These are phyloP conservation scores for Lemur catta DNA, from an alignment of 2,797 vertebrate genomes.

Conservation along the genomic window DNA sequence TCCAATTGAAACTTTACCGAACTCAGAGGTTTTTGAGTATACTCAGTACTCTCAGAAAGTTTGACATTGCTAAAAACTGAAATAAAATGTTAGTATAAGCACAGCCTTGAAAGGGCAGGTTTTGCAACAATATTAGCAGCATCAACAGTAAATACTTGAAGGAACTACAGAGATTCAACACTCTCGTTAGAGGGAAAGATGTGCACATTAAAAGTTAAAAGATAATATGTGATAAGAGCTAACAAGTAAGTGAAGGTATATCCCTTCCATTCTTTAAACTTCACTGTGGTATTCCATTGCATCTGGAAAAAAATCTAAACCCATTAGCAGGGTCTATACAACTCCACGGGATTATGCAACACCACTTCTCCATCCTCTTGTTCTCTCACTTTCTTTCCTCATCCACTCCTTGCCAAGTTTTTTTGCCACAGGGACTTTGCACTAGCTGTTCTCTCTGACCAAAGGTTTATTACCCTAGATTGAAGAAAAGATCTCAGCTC, in stretches of 20 bases:
- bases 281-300: not conserved
- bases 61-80: constrained; percentile 33
- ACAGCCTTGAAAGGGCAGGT: not conserved
- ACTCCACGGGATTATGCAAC: not conserved
- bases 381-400: not conserved
- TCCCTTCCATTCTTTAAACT: not conserved
- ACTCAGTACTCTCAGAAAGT: constrained; percentile 32
- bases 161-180: not conserved
- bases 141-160: not conserved
- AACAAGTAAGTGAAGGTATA: not conserved
- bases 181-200: not conserved
- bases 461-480: not conserved
- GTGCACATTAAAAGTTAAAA: not conserved
- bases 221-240: not conserved
- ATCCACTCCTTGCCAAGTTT: not conserved
- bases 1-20: constrained; percentile 38
- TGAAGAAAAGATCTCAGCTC: not conserved
- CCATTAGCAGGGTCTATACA: not conserved
- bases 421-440: not conserved
- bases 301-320: not conserved
- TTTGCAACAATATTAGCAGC: not conserved
- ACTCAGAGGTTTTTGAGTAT: constrained; percentile 39
- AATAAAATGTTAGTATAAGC: constrained; percentile 39
- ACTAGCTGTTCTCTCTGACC: not conserved
- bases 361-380: not conserved